Percentiles rank a stretch among this genome's conserved stretches.
These are phyloP conservation scores for Rhadinocentrus ornatus DNA, from an alignment of 2,797 vertebrate genomes.

Conservation along the genomic window DNA sequence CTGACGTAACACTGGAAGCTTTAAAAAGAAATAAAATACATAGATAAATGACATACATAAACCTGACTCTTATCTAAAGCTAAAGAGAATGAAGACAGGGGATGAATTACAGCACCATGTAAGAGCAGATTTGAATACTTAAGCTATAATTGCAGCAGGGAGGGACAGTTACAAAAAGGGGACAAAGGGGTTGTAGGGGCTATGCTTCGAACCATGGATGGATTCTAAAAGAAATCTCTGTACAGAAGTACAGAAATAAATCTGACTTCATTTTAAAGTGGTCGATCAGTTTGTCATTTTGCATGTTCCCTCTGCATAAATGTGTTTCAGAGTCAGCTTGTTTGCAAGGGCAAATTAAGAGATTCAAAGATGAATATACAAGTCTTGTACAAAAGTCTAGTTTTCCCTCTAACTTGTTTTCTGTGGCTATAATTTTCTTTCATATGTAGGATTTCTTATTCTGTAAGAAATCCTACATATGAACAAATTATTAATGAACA, in stretches of 20 bases:
- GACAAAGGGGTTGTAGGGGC: conserved; percentile 19
- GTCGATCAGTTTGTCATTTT: conserved; percentile 6
- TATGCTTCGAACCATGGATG: conserved; percentile 21
- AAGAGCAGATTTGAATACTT: conserved; percentile 56
- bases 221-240: not conserved
- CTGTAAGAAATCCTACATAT: no score
- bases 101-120: conserved; percentile 40
- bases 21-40: conserved; percentile 7
- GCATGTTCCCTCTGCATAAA: conserved; percentile 22
- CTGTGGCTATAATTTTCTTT: conserved; percentile 33
- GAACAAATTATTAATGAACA: conserved; percentile 68
- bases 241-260: conserved; percentile 21
- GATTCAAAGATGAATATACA: conserved; percentile 10
- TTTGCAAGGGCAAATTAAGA: conserved; percentile 26
- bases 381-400: conserved; percentile 16
- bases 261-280: conserved; percentile 4
- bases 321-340: conserved; percentile 18
- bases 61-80: conserved; percentile 21
- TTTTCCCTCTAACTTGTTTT: conserved; percentile 19
- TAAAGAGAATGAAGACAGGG: conserved; percentile 15
- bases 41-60: conserved; percentile 28
- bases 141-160: conserved; percentile 52
- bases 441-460: conserved; percentile 59
- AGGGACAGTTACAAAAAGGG: conserved; percentile 28
- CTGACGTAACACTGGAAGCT: conserved; percentile 22